Percentiles rank a stretch among this genome's conserved stretches.
Evolutionary conservation across 2,888 invertebrate genomes (phyloP).

Genomic region (Nebria salina): DNA sequence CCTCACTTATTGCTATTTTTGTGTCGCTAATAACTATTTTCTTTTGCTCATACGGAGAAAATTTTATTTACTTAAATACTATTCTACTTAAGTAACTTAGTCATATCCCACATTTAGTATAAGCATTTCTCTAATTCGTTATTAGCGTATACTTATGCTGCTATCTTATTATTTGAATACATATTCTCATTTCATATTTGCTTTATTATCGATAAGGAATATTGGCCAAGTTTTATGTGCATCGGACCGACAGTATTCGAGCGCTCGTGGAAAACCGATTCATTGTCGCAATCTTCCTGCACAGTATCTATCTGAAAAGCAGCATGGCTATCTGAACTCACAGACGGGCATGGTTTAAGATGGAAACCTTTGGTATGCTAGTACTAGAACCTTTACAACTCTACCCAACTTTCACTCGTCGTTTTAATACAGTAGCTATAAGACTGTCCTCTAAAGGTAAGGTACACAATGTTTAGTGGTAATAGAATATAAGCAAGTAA

Average conservation of each 20-base stretch:
- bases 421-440: neutral
- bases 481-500: slow-evolving; percentile 3
- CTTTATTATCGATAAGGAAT: no score
- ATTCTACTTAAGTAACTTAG: no score
- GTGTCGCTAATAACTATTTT: no score
- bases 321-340: neutral
- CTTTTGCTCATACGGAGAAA: no score
- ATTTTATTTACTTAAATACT: no score
- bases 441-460: neutral
- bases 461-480: neutral
- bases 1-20: no score
- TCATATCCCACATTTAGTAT: no score
- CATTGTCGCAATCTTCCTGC: neutral
- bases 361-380: slow-evolving; percentile 10
- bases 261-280: neutral
- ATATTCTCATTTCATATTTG: no score
- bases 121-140: no score
- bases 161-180: no score
- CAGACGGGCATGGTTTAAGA: neutral
- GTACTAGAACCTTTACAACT: neutral
- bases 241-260: neutral
- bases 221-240: no score
- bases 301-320: neutral
- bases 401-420: neutral
- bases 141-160: no score